Percentiles rank a stretch among this genome's conserved stretches.
Conservation (phyloP, 2,797 vertebrate species). For the Sarcophilus harrisii region DNA sequence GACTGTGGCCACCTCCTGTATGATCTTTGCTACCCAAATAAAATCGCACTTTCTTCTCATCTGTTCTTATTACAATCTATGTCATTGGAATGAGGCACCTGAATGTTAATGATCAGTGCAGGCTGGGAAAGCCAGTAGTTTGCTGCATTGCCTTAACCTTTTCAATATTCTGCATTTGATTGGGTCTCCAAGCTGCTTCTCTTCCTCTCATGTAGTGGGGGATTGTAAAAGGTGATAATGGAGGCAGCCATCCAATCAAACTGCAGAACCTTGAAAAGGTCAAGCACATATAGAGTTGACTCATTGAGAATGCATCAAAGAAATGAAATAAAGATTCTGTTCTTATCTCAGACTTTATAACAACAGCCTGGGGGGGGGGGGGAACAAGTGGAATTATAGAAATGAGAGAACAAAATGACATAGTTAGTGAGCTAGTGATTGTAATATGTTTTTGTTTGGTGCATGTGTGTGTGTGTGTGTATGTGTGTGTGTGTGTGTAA, state of each 20-base stretch:
- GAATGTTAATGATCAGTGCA: slow-evolving; percentile 75
- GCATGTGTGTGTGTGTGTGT: neutral
- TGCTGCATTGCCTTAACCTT: slow-evolving; percentile 74
- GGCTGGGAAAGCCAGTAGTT: slow-evolving; percentile 53
- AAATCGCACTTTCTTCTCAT: slow-evolving; percentile 73
- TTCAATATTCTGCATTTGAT: slow-evolving; percentile 81
- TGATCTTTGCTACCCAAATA: slow-evolving; percentile 73
- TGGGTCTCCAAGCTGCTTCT: slow-evolving; percentile 70
- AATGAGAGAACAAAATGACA: slow-evolving; percentile 34
- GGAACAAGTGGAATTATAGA: slow-evolving; percentile 34
- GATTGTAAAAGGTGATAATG: slow-evolving; percentile 78
- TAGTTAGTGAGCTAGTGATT: too few species aligned
- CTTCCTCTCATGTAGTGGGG: slow-evolving; percentile 66
- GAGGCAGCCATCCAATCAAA: slow-evolving; percentile 77
- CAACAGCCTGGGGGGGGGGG: neutral
- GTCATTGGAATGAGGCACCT: slow-evolving; percentile 65
- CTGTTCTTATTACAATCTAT: slow-evolving; percentile 80
- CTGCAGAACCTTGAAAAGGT: slow-evolving; percentile 76
- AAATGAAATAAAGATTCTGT: slow-evolving; percentile 54
- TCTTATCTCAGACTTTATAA: slow-evolving; percentile 54
- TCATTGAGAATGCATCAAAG: slow-evolving; percentile 61
- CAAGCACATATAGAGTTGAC: slow-evolving; percentile 68
- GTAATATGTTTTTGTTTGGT: neutral
- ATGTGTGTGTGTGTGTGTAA: neutral
- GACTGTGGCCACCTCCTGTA: slow-evolving; percentile 44